phyloP scores from a whole-genome alignment of 2,113 vertebrate species.

The Crocuta crocuta region DNA sequence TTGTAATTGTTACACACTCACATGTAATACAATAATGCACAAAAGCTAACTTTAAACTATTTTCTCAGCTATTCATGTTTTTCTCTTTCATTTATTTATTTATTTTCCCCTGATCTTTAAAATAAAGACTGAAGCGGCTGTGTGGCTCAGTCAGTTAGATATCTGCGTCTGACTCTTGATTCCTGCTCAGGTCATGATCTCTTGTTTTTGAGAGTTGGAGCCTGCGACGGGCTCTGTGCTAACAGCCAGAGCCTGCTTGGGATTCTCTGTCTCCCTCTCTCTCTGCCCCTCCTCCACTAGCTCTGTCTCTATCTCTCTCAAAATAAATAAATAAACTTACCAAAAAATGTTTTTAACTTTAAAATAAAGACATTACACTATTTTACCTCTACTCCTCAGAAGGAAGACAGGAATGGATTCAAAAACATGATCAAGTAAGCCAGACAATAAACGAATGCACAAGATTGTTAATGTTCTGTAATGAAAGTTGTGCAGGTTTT shows the following conservation, averaged over 20 bases:
- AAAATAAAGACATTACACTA: slow-evolving; percentile 1
- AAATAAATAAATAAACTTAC: no score
- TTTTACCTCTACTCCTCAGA: neutral
- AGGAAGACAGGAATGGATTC: neutral
- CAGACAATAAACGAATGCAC: neutral
- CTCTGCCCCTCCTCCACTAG: no score
- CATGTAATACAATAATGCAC: neutral
- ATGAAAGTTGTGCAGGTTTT: neutral
- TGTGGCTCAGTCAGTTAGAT: no score
- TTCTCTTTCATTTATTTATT: neutral
- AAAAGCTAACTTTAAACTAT: neutral
- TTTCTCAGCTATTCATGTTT: neutral
- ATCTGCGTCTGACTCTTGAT: no score
- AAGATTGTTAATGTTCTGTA: neutral
- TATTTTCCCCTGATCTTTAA: neutral
- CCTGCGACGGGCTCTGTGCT: no score
- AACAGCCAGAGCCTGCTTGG: no score
- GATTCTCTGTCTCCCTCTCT: no score
- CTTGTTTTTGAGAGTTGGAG: no score
- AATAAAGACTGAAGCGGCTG: neutral
- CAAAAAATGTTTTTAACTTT: neutral
- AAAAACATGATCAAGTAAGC: neutral
- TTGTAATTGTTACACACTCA: neutral
- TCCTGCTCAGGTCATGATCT: no score
- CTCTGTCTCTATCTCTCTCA: no score